Evolutionary conservation across 2,113 vertebrate species (phyloP).

Genomic region (Actenoides lindsayi): DNA sequence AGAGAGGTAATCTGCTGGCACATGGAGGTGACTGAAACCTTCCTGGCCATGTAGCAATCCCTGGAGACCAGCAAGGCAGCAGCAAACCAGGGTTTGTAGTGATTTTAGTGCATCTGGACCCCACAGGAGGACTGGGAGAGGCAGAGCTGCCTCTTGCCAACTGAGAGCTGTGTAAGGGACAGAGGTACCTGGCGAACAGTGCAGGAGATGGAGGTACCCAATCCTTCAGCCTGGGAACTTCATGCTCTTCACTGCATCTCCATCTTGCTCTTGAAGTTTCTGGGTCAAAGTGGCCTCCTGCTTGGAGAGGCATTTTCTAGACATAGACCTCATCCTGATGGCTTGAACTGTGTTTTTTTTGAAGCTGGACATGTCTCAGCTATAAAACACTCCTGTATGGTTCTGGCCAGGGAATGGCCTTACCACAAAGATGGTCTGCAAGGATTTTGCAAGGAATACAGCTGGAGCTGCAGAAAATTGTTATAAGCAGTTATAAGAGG

Average conservation of each 20-base stretch:
- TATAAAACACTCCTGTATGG: neutral
- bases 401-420: neutral
- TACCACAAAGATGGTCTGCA: neutral
- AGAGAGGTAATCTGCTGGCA: neutral
- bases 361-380: neutral
- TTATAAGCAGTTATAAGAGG: neutral
- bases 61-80: neutral
- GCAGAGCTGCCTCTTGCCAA: neutral
- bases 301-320: neutral
- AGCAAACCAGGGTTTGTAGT: neutral
- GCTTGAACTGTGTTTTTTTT: neutral
- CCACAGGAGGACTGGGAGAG: neutral
- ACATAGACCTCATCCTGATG: neutral
- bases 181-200: neutral
- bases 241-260: neutral
- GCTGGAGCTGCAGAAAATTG: neutral
- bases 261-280: neutral
- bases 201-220: accelerated
- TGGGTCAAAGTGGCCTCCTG: neutral
- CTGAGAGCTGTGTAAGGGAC: neutral
- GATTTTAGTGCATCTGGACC: neutral
- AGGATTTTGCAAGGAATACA: neutral
- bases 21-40: neutral
- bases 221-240: neutral
- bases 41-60: neutral